Conservation (phyloP, 1,140 invertebrate species). For the Meloidogyne floridensis region DNA sequence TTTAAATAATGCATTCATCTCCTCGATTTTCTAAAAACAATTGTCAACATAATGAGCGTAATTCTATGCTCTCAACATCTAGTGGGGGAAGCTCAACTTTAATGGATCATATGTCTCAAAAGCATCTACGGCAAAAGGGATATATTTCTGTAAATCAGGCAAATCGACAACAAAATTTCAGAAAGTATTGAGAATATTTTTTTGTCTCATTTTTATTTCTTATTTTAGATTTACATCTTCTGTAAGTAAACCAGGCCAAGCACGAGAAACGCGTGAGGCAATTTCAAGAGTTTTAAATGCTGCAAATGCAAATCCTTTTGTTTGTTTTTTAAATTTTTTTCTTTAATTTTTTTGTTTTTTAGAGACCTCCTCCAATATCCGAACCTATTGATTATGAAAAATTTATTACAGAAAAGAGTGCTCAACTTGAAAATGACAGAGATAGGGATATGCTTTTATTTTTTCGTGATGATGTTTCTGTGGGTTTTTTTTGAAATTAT, state of each 20-base stretch:
- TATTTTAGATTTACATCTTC: conserved; percentile 51
- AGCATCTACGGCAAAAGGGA: background rate
- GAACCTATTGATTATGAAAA: conserved; percentile 49
- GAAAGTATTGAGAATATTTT: conserved; percentile 31
- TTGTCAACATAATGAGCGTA: conserved; percentile 22
- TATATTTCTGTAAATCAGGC: background rate
- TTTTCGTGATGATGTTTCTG: conserved; percentile 50
- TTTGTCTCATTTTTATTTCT: background rate
- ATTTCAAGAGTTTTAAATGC: conserved; percentile 47
- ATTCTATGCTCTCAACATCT: conserved; percentile 31
- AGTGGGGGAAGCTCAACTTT: conserved; percentile 38
- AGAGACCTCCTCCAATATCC: conserved; percentile 45
- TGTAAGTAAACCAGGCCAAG: conserved; percentile 47
- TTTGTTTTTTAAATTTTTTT: conserved; percentile 10
- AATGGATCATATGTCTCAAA: conserved; percentile 34
- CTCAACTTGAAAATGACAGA: conserved; percentile 49
- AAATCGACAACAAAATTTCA: conserved; percentile 38
- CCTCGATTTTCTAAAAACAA: conserved; percentile 2
- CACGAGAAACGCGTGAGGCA: conserved; percentile 48
- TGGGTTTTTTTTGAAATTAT: conserved; percentile 17
- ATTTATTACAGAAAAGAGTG: conserved; percentile 49
- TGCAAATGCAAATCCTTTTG: conserved; percentile 41
- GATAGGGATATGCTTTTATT: conserved; percentile 49
- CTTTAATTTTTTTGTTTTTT: conserved; percentile 29
- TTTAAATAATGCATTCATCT: conserved; percentile 7